Percentiles rank a stretch among this genome's conserved stretches.
Evolutionary conservation across 2,113 vertebrate genomes (phyloP).

Genomic region (Oriolus oriolus): DNA sequence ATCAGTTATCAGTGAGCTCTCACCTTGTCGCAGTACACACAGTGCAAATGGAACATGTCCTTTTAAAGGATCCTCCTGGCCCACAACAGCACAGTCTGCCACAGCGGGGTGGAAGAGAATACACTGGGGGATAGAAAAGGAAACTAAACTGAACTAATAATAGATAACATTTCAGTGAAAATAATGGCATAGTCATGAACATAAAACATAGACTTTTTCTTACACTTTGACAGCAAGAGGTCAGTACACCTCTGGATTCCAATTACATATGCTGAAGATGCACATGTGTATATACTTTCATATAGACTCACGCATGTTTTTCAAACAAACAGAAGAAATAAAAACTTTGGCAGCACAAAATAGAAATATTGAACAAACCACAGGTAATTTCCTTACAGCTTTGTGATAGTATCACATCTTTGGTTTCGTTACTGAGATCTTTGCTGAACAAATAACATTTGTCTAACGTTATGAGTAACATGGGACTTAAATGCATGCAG

Average conservation of each 20-base stretch:
- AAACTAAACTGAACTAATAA: not conserved
- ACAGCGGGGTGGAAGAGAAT: constrained; percentile 82
- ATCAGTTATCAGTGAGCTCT: constrained; percentile 12
- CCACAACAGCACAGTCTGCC: constrained; percentile 93
- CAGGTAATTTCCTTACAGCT: not conserved
- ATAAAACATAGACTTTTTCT: not conserved
- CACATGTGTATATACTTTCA: not conserved
- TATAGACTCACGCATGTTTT: rapidly evolving
- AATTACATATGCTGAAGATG: not conserved
- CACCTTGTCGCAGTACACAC: constrained; percentile 87
- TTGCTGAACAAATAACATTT: not conserved
- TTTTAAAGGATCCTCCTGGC: constrained; percentile 88
- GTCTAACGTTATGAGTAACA: not conserved
- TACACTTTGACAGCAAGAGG: not conserved
- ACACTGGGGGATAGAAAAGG: constrained; percentile 68
- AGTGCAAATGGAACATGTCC: constrained; percentile 89
- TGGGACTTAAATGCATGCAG: not conserved
- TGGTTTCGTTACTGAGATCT: not conserved
- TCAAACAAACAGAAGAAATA: not conserved
- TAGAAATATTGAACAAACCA: not conserved
- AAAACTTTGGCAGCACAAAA: not conserved
- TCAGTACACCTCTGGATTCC: not conserved
- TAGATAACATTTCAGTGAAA: not conserved
- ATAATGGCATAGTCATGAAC: not conserved
- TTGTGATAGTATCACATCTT: not conserved